Percentiles rank a stretch among this genome's conserved stretches.
Conservation (phyloP, 2,888 invertebrate species). For the Sceliomorpha sp. region DNA sequence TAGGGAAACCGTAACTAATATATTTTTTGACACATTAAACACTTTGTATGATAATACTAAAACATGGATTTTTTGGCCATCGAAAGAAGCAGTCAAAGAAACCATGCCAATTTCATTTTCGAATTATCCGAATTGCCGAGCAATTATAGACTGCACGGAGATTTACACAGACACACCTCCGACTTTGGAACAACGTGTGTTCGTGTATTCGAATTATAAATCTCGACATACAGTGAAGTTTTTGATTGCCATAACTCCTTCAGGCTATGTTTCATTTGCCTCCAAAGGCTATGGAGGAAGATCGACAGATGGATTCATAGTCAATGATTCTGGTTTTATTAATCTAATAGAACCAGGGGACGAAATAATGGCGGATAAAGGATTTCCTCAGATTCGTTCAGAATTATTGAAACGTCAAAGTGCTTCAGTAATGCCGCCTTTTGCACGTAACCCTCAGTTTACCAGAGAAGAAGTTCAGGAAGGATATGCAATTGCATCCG, state of each 20-base stretch:
- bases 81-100: conserved; percentile 41
- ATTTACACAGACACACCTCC: conserved; percentile 38
- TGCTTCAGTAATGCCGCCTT: too few relatives aligned
- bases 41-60: conserved; percentile 34
- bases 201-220: conserved; percentile 54
- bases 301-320: conserved; percentile 8
- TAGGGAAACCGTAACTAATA: conserved; percentile 19
- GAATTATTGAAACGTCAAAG: too few relatives aligned
- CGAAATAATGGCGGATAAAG: too few relatives aligned
- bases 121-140: too few relatives aligned
- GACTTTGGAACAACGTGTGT: conserved; percentile 38
- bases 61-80: conserved; percentile 53
- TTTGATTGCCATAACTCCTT: conserved; percentile 54
- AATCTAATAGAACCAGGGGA: too few relatives aligned
- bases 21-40: conserved; percentile 36
- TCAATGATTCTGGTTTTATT: too few relatives aligned
- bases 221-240: conserved; percentile 48
- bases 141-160: conserved; percentile 46
- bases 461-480: too few relatives aligned
- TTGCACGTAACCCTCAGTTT: too few relatives aligned
- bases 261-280: conserved; percentile 46
- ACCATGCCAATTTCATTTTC: conserved; percentile 29
- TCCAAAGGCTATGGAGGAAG: conserved; percentile 10
- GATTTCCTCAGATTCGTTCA: too few relatives aligned
- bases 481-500: too few relatives aligned